Base-by-base conservation (phyloP, 2,113 vertebrate species). In the Mus pahari region DNA sequence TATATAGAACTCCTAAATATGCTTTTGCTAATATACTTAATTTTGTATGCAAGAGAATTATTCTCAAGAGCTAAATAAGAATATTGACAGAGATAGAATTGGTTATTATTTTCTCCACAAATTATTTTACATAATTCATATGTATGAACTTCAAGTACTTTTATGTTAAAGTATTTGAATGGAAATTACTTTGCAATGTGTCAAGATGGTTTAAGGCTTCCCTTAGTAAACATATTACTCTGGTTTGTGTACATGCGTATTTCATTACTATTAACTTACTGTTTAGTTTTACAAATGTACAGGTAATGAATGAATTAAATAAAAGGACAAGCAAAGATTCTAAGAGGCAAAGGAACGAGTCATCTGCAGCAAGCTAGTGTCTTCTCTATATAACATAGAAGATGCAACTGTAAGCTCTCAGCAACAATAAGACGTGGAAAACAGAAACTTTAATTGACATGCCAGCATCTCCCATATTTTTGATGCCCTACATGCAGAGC, bases 111-210 rank as follows among this genome's bases (percentile, higher is more conserved):
- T 3, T 78, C 39, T 82, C 50, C n/a, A 86, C 8, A 42, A 91
- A 86, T 94, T 87, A 89, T 84, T 83, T 97, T 90, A 14, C 28
- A 68, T 86, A 92, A 87, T 89, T 94, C 36, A 92, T 53, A 20
- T 70, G 17, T 26, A 66, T 81, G 28, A 77, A 90, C 87, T 70
- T 84, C 84, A 96, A 92, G 86, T 83, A 96, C 55, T 60, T 75
- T 74, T 62, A 92, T 16, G 20, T 45, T 50, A 92, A 91, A 79
- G 19, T 60, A 9, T 53, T 55, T 33, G 42, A 71, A 36, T 53
- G 77, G 26, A 91, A n/a, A 60, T 82, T 89, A 79, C 13, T 17
- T 79, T 66, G 77, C 33, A 91, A 89, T 70, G 3, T 89, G 79
- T 82, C 58, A 75, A 92, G 39, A 10, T 84, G 58, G 83, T 79